Base-by-base conservation (phyloP, 2,888 invertebrate genomes). In the Timema cristinae region DNA sequence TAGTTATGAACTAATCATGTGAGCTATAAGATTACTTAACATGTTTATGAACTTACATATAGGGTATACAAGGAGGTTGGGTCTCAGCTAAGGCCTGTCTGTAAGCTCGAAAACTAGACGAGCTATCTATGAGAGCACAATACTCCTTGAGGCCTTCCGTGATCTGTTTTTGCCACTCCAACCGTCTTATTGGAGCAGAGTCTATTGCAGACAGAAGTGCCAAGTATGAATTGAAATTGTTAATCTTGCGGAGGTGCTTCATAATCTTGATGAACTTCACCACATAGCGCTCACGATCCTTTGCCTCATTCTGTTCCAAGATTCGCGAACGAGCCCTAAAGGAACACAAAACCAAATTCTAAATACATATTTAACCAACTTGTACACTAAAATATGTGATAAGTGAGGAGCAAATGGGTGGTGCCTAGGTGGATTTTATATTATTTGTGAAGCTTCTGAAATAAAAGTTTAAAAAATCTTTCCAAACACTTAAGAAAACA, bases 201-300 rank as follows among this genome's bases (percentile, higher is more conserved):
- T 98, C 97, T 78, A 99, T 84, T 15, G 99, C 99, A 8, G 98
- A 97, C 74, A 99, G 86, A 75, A 99, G 86, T 9, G 99, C 98
- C 79, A 99, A 85, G 85, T 98, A 98, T 66, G 98, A 98, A 85
- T 99, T 99, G 84, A 98, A 99, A 83, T 99, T 99, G 84, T 97
- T 97, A 83, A 98, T 91, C 83, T 97, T 97, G 74, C 98, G 88
- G 76, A 99, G 86, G 81, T 97, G 94, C 84, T 97, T 97, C 97
- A 98, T 98, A 75, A 99, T 96, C 83, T 98, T 98, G 73, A 99
- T 93, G 83, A 98, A 97, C 81, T 97, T 97, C 79, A 92, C 90
- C 73, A 95, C 94, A 82, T 94, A 95, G 80, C 92, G 93, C 83
- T 99, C 98, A 51, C 98, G 88, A 79, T 98, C 98, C 79, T 93